Percentiles rank a stretch among this genome's conserved stretches.
Conservation (phyloP, 2,113 vertebrate species). For the Etheostoma cragini region DNA sequence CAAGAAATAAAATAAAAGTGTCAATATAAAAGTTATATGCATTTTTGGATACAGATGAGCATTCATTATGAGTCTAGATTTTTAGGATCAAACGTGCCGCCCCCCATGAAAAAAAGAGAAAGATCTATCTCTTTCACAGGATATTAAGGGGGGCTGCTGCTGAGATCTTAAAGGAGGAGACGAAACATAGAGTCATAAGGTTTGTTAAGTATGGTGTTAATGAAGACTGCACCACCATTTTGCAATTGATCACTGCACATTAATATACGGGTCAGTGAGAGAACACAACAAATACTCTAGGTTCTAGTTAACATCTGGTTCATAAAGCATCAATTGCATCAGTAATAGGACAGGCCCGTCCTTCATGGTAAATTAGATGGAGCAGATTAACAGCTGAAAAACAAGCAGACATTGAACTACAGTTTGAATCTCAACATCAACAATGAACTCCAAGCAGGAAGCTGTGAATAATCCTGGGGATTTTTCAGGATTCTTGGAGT, state of each 20-base stretch:
- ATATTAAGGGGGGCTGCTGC: neutral
- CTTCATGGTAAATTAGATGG: constrained; percentile 4
- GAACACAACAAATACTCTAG: neutral
- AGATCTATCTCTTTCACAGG: neutral
- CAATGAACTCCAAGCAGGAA: neutral
- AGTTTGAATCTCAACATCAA: neutral
- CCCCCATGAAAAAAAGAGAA: neutral
- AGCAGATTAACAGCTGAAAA: neutral
- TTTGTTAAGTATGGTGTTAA: neutral
- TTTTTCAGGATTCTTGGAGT: neutral
- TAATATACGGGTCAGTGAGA: neutral
- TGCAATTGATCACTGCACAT: neutral
- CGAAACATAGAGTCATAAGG: neutral
- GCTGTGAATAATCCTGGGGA: neutral
- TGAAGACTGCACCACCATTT: neutral
- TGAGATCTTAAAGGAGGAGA: neutral
- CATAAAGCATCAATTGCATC: constrained; percentile 23
- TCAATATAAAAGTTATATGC: neutral
- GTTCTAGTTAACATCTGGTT: neutral
- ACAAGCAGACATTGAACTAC: neutral
- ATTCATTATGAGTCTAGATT: neutral
- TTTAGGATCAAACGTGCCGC: neutral
- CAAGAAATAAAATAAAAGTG: neutral
- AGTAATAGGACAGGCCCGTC: neutral
- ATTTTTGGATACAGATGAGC: neutral